Evolutionary conservation across 2,797 vertebrate species (phyloP).

Genomic region (Leptatherina wallacei): DNA sequence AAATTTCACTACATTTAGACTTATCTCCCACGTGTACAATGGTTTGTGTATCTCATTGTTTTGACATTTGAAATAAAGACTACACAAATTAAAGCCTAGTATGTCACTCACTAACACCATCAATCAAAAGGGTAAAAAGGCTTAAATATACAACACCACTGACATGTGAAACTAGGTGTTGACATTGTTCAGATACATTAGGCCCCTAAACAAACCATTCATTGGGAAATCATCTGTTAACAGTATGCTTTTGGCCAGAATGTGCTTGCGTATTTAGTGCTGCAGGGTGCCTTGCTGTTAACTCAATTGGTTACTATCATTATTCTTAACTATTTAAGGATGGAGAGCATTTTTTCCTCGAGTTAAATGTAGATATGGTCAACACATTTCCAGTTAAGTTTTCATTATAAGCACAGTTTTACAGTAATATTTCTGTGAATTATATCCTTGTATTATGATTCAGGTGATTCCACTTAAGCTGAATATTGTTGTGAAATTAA

Average conservation of each 20-base stretch:
- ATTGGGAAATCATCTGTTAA: slow-evolving; percentile 64
- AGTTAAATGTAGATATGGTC: slow-evolving; percentile 37
- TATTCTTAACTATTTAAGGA: slow-evolving; percentile 49
- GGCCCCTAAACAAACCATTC: slow-evolving; percentile 70
- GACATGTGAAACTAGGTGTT: slow-evolving; percentile 72
- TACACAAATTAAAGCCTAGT: slow-evolving; percentile 47
- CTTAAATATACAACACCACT: slow-evolving; percentile 67
- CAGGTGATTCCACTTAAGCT: slow-evolving; percentile 34
- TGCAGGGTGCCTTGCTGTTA: slow-evolving; percentile 53
- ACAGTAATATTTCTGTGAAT: slow-evolving; percentile 23
- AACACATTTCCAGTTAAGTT: slow-evolving; percentile 4
- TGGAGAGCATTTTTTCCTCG: slow-evolving; percentile 31
- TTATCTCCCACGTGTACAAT: slow-evolving; percentile 30
- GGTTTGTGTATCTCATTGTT: slow-evolving; percentile 43
- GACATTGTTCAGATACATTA: slow-evolving; percentile 69
- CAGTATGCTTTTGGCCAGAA: slow-evolving; percentile 56
- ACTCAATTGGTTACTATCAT: slow-evolving; percentile 54
- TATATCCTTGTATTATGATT: slow-evolving; percentile 33
- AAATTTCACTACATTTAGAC: slow-evolving; percentile 17
- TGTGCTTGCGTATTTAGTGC: slow-evolving; percentile 49
- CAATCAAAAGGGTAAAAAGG: slow-evolving; percentile 62
- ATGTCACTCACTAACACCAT: slow-evolving; percentile 63
- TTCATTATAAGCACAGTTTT: slow-evolving; percentile 17
- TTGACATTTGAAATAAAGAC: slow-evolving; percentile 61
- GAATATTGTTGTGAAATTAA: slow-evolving; percentile 27